Percentiles rank a stretch among this genome's conserved stretches.
Conservation (phyloP, 2,113 vertebrate species). For the Craseonycteris thonglongyai region DNA sequence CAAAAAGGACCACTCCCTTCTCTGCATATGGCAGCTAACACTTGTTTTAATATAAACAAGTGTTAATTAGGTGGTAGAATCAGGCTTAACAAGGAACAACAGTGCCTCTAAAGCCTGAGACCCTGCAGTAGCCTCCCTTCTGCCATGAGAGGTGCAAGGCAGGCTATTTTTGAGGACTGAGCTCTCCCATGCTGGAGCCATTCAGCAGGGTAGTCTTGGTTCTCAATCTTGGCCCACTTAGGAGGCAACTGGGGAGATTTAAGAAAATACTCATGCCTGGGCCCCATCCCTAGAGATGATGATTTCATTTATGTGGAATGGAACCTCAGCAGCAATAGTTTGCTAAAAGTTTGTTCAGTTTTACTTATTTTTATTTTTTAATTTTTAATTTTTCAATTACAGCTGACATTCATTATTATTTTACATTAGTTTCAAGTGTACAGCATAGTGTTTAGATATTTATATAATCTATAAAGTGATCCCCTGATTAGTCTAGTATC, state of each 20-base stretch:
- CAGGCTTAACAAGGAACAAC: background rate
- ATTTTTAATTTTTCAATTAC: too few relatives aligned
- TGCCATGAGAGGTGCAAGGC: background rate
- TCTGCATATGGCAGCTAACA: constrained; percentile 17
- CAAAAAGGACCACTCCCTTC: constrained; percentile 53
- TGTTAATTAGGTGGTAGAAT: constrained; percentile 53
- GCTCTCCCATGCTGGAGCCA: background rate
- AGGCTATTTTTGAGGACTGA: background rate
- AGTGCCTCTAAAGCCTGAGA: background rate
- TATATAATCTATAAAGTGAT: too few relatives aligned
- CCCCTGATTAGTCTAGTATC: too few relatives aligned
- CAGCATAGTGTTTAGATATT: too few relatives aligned
- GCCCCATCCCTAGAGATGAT: background rate
- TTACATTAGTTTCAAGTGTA: too few relatives aligned
- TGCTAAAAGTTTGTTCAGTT: background rate
- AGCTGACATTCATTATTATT: too few relatives aligned
- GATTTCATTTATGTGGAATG: background rate
- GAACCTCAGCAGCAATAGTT: background rate
- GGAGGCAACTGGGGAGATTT: background rate
- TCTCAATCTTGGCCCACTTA: background rate
- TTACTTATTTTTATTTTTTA: background rate
- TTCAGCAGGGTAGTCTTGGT: background rate
- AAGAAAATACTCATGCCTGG: background rate
- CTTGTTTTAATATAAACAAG: constrained; percentile 50
- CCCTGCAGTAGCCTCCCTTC: background rate